A percentile compares a stretch with the other conserved stretches of the same genome.
Conservation (phyloP, 2,113 vertebrate genomes). For the Ceuthmochares aereus region DNA sequence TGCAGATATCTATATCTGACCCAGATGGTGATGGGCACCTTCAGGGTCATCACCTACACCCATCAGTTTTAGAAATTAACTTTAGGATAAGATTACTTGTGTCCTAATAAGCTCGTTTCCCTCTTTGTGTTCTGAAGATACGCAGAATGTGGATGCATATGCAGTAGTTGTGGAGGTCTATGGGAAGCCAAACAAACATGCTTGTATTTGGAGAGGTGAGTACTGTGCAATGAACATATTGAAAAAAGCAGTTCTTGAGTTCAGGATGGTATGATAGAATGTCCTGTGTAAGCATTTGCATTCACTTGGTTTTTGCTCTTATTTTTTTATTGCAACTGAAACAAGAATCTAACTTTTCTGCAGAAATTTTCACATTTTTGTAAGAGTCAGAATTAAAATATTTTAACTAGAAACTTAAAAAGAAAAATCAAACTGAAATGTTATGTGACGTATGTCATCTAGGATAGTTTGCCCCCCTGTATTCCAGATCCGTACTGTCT, state of each 20-base stretch:
- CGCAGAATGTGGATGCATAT: neutral
- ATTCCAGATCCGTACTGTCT: neutral
- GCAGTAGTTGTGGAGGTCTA: neutral
- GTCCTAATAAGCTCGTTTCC: accelerated
- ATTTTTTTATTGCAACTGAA: neutral
- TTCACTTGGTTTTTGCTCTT: accelerated
- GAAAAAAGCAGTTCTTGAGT: neutral
- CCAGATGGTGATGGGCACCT: accelerated
- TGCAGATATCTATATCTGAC: neutral
- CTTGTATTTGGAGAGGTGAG: neutral
- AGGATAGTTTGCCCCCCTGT: accelerated
- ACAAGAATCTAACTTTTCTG: neutral
- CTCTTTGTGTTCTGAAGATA: neutral
- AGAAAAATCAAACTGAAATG: neutral
- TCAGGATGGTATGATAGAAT: neutral
- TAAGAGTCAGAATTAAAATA: neutral
- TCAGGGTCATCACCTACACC: neutral
- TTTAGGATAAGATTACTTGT: neutral
- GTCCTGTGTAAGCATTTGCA: neutral
- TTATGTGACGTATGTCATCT: neutral
- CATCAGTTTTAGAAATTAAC: neutral
- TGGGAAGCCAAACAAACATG: neutral
- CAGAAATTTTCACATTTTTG: neutral
- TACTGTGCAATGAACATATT: neutral
- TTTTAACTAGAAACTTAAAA: neutral